These are phyloP conservation scores for Amphipyra tragopoginis DNA, from an alignment of 2,888 invertebrate genomes.

Conservation along the genomic window DNA sequence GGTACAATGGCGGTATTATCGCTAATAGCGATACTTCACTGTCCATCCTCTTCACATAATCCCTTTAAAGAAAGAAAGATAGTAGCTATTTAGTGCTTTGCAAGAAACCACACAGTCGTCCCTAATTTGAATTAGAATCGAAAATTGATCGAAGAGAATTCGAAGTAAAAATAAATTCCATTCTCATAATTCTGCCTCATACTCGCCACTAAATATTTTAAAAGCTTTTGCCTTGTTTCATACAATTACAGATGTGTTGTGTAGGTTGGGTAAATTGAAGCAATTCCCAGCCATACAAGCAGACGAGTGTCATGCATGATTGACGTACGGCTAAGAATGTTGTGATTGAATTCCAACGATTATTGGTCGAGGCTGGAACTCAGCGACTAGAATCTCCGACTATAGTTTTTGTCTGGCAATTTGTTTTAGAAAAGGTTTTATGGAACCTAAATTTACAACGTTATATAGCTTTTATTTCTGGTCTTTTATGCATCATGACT, in stretches of 20 bases:
- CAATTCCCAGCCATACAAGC: conserved; percentile 33
- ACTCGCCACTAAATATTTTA: neutral
- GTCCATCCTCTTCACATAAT: no score
- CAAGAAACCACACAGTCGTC: no score
- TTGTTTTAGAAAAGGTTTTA: neutral
- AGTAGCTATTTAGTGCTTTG: no score
- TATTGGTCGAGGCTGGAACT: conserved; percentile 19
- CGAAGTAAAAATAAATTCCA: no score
- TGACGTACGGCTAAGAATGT: conserved; percentile 44
- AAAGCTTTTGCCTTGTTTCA: conserved; percentile 22
- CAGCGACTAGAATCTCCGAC: neutral
- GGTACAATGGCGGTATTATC: no score
- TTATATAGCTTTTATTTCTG: no score
- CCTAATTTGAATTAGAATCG: no score
- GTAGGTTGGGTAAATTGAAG: conserved; percentile 34
- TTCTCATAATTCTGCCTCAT: neutral
- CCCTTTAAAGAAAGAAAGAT: no score
- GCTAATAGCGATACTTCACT: no score
- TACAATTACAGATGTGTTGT: conserved; percentile 7
- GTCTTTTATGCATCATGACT: neutral
- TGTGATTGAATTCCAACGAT: conserved; percentile 48
- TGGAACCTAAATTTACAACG: no score
- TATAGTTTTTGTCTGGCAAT: conserved; percentile 1
- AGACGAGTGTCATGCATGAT: conserved; percentile 45
- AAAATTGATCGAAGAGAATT: no score